These are phyloP conservation scores for Calvadosia cruxmelitensis DNA, from an alignment of 30 jellyfish, hydroid and myxozoan species.

Conservation along the genomic window DNA sequence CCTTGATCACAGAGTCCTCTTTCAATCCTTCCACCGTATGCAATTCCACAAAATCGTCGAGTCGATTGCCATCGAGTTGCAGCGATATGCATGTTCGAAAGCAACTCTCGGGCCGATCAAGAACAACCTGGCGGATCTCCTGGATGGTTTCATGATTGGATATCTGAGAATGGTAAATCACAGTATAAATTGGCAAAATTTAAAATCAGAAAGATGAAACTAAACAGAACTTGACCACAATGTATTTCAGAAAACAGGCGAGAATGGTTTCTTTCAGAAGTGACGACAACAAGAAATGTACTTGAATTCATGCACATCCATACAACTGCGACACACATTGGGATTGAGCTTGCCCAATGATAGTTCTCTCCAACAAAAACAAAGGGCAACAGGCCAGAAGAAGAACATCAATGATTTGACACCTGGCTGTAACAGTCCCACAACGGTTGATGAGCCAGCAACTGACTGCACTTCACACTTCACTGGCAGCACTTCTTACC, in stretches of 20 bases:
- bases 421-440: too few species aligned
- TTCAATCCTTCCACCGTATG: constrained; percentile 74
- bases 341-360: too few species aligned
- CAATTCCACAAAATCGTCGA: constrained; percentile 95
- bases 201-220: background rate
- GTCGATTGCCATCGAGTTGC: constrained; percentile 63
- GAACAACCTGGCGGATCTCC: constrained; percentile 87
- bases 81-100: constrained; percentile 87
- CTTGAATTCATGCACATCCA: too few species aligned
- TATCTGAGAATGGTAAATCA: constrained; percentile 17
- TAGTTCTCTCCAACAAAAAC: too few species aligned
- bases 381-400: too few species aligned
- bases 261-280: background rate
- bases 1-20: constrained; percentile 75
- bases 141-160: constrained; percentile 97
- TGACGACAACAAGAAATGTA: background rate
- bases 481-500: constrained; percentile 33
- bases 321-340: too few species aligned
- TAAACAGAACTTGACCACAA: background rate
- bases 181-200: background rate
- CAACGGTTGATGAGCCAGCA: too few species aligned
- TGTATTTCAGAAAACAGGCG: background rate
- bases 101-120: constrained; percentile 93
- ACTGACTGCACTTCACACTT: too few species aligned
- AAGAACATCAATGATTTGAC: too few species aligned